These are phyloP conservation scores for Orius laevigatus DNA, from an alignment of 1,140 invertebrate species.

Conservation along the genomic window DNA sequence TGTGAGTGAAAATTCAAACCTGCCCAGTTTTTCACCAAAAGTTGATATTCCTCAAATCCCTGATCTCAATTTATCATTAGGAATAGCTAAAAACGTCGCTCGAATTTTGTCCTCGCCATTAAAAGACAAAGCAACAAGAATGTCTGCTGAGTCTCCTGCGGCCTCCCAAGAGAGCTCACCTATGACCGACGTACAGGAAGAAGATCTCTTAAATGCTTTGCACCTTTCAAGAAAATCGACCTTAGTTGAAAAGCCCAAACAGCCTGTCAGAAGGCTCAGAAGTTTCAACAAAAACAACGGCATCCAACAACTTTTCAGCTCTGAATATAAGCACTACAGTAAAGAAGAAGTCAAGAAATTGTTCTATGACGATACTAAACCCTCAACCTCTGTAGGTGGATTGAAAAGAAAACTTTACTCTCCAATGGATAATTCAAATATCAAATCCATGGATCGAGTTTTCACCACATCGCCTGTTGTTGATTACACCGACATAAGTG, in stretches of 20 bases:
- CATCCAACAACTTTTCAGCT: background rate
- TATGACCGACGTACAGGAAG: background rate
- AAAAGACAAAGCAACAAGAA: background rate
- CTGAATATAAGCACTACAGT: background rate
- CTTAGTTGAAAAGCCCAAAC: background rate
- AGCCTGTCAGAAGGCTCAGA: background rate
- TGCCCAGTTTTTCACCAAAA: background rate
- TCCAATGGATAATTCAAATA: background rate
- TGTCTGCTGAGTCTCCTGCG: background rate
- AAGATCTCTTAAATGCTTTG: constrained; percentile 9
- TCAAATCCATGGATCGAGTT: background rate
- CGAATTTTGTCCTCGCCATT: no score
- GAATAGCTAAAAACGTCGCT: no score
- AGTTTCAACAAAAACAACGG: background rate
- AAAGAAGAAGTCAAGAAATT: background rate
- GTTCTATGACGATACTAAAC: background rate
- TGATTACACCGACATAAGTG: background rate
- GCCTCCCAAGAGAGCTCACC: background rate
- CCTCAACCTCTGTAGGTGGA: background rate
- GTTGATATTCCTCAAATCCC: background rate
- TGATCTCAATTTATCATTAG: no score
- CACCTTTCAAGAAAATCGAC: constrained; percentile 8
- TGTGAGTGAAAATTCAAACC: no score
- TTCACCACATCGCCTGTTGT: constrained; percentile 7
- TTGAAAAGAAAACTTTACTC: constrained; percentile 2